Percentiles rank a stretch among this genome's conserved stretches.
Evolutionary conservation across 2,797 vertebrate species (phyloP).

Genomic region (Melanitta fusca): DNA sequence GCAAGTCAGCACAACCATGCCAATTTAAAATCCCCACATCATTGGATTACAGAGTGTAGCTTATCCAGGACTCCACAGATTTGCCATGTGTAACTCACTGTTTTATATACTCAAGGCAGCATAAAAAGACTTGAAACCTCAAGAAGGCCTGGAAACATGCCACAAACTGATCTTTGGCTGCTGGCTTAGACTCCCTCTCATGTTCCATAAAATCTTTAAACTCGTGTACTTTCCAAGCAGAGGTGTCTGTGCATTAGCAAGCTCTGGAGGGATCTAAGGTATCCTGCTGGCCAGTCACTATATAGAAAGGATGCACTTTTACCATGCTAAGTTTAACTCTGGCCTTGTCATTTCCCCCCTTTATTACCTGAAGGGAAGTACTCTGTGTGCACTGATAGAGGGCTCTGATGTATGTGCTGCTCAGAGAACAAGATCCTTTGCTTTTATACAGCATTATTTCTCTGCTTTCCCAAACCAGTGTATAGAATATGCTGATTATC

Average conservation of each 20-base stretch:
- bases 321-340: background rate
- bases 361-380: background rate
- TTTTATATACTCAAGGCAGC: background rate
- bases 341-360: background rate
- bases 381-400: background rate
- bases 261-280: background rate
- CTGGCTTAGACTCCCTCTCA: background rate
- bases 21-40: background rate
- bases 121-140: background rate
- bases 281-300: background rate
- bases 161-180: background rate
- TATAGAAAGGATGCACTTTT: background rate
- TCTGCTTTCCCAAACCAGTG: background rate
- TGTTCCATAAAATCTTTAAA: background rate
- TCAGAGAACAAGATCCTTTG: background rate
- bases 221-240: background rate
- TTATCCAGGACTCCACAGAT: too few species aligned
- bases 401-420: background rate
- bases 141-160: background rate
- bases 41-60: background rate
- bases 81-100: background rate
- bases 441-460: background rate
- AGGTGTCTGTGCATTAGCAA: background rate
- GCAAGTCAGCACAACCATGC: background rate
- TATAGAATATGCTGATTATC: background rate